These are phyloP conservation scores for Gallinago undulata DNA, from an alignment of 2,113 vertebrate species.

Conservation along the genomic window DNA sequence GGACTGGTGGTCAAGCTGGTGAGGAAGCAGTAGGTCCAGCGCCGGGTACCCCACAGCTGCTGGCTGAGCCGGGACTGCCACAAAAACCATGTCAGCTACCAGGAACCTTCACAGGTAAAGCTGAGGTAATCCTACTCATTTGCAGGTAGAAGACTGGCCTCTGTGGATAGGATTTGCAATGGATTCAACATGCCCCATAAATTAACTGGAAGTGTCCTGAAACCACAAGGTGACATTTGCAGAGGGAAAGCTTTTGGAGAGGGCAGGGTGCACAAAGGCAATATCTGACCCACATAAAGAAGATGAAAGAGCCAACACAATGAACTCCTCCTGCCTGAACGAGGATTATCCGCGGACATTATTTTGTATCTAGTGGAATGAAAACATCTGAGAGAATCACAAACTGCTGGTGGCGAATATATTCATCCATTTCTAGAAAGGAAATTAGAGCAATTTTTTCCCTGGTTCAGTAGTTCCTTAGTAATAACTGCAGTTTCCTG, in stretches of 20 bases:
- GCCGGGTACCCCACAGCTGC: not conserved
- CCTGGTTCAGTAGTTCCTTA: not conserved
- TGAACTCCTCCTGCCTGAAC: not conserved
- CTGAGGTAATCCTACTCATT: not conserved
- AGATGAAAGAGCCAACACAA: not conserved
- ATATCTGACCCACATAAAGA: not conserved
- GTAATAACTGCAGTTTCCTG: not conserved
- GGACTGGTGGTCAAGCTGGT: not conserved
- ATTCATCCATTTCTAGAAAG: not conserved
- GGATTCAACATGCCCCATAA: not conserved
- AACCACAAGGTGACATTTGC: not conserved
- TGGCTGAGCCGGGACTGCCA: fast-evolving
- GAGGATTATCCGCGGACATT: not conserved
- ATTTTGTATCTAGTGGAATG: not conserved
- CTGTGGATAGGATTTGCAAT: not conserved
- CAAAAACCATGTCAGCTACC: not conserved
- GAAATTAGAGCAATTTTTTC: not conserved
- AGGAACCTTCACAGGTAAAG: not conserved
- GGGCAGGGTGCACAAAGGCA: not conserved
- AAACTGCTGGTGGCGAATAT: not conserved
- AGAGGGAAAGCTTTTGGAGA: not conserved
- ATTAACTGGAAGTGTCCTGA: not conserved
- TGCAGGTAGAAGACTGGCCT: not conserved
- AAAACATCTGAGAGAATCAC: not conserved
- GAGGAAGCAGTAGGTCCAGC: not conserved